phyloP scores from a whole-genome alignment of 2,797 vertebrate genomes.

The Octomys mimax region DNA sequence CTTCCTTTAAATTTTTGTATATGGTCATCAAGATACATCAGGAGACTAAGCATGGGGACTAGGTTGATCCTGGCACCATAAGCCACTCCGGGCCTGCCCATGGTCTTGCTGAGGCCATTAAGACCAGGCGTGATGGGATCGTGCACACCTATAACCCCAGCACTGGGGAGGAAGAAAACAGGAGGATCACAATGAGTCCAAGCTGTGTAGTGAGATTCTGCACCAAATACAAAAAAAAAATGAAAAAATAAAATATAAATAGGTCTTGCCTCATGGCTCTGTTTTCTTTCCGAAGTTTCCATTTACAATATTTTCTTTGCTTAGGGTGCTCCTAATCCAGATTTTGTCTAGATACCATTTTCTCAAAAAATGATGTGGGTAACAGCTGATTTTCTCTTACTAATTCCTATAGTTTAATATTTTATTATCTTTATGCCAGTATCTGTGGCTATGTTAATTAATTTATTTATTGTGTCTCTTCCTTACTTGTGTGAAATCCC shows the following conservation, averaged over 20 bases:
- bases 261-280: too few relatives aligned
- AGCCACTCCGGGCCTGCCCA: too few relatives aligned
- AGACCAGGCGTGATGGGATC: too few relatives aligned
- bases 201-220: too few relatives aligned
- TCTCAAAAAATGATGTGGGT: neutral
- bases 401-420: neutral
- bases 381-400: neutral
- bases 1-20: neutral
- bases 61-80: too few relatives aligned
- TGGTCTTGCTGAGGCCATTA: accelerated
- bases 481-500: neutral
- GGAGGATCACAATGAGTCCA: too few relatives aligned
- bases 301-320: neutral
- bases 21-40: too few relatives aligned
- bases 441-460: neutral
- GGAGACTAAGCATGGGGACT: too few relatives aligned
- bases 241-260: too few relatives aligned
- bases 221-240: too few relatives aligned
- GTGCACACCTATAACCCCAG: too few relatives aligned
- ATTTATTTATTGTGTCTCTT: neutral
- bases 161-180: too few relatives aligned
- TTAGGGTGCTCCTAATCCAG: neutral
- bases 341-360: neutral
- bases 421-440: neutral
- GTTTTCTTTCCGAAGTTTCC: neutral